A percentile compares a stretch with the other conserved stretches of the same genome.
Evolutionary conservation across 1,140 invertebrate genomes (phyloP).

Genomic region (Heliconius himera): DNA sequence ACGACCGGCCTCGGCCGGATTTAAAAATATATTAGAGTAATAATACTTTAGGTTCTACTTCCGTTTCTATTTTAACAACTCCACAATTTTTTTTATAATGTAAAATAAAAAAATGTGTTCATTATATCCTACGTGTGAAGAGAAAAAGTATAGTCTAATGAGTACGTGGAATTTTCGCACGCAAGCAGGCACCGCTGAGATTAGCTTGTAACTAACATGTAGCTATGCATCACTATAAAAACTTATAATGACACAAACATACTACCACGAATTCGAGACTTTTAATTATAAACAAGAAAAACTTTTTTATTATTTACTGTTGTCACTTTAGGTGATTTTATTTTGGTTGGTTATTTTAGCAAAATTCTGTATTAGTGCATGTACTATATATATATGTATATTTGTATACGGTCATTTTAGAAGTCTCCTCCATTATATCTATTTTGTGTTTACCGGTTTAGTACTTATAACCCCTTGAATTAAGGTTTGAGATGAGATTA

Average conservation of each 20-base stretch:
- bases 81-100: background rate
- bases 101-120: background rate
- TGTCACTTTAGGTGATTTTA: no score
- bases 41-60: background rate
- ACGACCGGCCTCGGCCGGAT: no score
- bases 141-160: conserved; percentile 21
- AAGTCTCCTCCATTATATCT: no score
- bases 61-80: background rate
- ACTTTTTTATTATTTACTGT: no score
- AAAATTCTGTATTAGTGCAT: no score
- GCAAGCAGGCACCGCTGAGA: conserved; percentile 3
- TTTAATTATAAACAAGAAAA: background rate
- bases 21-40: no score
- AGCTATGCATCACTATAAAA: background rate
- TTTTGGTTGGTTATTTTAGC: no score
- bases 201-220: conserved; percentile 15
- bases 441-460: no score
- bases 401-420: no score
- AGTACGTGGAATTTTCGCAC: conserved; percentile 22
- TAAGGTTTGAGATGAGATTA: no score
- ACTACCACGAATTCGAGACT: background rate
- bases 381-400: no score
- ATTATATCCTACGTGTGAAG: conserved; percentile 16
- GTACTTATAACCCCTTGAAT: no score
- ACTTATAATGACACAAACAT: background rate